phyloP scores from a whole-genome alignment of 1,140 invertebrate species.

The Lutraria rhynchaena region DNA sequence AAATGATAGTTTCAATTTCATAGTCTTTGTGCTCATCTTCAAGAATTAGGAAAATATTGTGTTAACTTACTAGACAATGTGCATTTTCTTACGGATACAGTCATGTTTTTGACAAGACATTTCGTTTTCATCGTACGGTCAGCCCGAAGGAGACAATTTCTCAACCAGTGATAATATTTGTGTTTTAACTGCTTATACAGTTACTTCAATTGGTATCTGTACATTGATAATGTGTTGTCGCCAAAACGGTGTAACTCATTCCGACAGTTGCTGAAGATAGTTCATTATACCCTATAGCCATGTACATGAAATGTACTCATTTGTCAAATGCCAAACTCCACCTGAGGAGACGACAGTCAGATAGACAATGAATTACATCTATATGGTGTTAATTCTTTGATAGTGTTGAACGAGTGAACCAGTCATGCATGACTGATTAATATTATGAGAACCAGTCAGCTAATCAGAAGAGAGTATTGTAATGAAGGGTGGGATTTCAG shows the following conservation, averaged over 20 bases:
- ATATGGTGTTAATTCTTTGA: constrained; percentile 58
- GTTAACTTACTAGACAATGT: too few relatives aligned
- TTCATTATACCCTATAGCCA: neutral
- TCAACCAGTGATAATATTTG: too few relatives aligned
- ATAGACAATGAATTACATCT: constrained; percentile 58
- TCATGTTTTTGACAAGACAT: too few relatives aligned
- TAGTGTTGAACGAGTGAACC: constrained; percentile 25
- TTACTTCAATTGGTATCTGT: too few relatives aligned
- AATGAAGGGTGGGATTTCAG: constrained; percentile 59
- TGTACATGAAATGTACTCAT: constrained; percentile 17
- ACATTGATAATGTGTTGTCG: constrained; percentile 13
- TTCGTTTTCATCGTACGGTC: too few relatives aligned
- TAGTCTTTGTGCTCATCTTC: too few relatives aligned
- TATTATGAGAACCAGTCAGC: constrained; percentile 45
- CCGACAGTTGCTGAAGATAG: neutral
- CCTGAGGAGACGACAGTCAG: constrained; percentile 34
- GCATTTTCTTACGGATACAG: too few relatives aligned
- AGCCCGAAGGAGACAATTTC: too few relatives aligned
- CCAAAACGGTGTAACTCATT: neutral
- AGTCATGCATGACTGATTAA: constrained; percentile 65
- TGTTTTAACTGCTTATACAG: too few relatives aligned
- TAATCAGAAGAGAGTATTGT: constrained; percentile 56
- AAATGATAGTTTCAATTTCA: too few relatives aligned
- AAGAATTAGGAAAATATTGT: too few relatives aligned
- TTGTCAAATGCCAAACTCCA: constrained; percentile 46